Conservation (phyloP, 2,113 vertebrate genomes). For the Setophaga kirtlandii region DNA sequence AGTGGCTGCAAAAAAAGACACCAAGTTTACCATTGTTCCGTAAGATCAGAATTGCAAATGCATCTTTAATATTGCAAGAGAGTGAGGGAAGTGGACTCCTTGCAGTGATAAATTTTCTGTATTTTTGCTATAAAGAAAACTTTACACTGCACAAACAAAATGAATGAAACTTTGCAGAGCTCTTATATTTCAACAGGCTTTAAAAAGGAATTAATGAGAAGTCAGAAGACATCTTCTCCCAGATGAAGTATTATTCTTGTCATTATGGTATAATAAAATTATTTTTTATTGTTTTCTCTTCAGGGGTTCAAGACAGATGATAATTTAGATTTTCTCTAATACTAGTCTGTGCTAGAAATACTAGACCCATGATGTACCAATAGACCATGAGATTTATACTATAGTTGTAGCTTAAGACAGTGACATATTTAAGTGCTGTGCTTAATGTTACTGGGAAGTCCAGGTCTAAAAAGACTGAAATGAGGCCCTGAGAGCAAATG, state of each 20-base stretch:
- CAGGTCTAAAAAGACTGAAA: neutral
- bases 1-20: neutral
- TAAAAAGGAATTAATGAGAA: slow-evolving; percentile 37
- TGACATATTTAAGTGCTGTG: slow-evolving; percentile 19
- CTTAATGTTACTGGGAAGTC: slow-evolving; percentile 15
- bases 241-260: slow-evolving; percentile 50
- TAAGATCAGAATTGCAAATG: neutral
- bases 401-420: neutral
- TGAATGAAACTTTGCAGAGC: slow-evolving; percentile 20
- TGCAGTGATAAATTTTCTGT: neutral
- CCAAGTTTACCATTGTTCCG: neutral
- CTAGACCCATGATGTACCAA: neutral
- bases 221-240: slow-evolving; percentile 25
- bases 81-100: neutral
- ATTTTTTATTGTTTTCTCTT: slow-evolving; percentile 61
- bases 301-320: slow-evolving; percentile 31
- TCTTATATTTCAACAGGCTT: slow-evolving; percentile 15
- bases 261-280: slow-evolving; percentile 52
- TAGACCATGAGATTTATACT: slow-evolving; percentile 34
- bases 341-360: slow-evolving; percentile 16
- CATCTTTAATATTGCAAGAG: neutral
- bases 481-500: neutral
- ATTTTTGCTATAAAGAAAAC: slow-evolving; percentile 22
- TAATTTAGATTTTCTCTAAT: slow-evolving; percentile 54
- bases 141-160: slow-evolving; percentile 61